Percentiles rank a stretch among this genome's conserved stretches.
Evolutionary conservation across 92 coral and sea anemone species (phyloP).

Genomic region (Porites divaricata): DNA sequence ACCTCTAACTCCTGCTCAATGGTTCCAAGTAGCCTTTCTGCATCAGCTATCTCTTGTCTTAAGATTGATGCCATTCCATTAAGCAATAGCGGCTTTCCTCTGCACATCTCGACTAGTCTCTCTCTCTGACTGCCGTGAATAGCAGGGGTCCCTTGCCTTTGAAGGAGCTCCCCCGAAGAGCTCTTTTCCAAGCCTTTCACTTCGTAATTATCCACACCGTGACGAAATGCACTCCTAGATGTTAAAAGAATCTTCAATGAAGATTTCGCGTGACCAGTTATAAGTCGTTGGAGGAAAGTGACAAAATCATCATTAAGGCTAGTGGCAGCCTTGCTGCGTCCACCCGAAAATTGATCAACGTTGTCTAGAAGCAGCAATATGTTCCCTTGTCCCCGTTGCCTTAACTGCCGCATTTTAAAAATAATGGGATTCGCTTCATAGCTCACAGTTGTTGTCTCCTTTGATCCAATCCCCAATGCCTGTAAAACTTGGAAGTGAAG

Average conservation of each 20-base stretch:
- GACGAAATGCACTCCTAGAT: conserved; percentile 47
- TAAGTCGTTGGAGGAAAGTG: conserved; percentile 15
- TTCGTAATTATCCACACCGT: conserved; percentile 34
- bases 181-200: conserved; percentile 53
- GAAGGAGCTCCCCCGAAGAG: conserved; percentile 30
- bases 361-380: conserved; percentile 28
- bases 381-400: neutral
- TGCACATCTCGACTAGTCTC: conserved; percentile 33
- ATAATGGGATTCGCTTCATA: conserved; percentile 33
- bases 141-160: neutral
- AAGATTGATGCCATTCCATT: conserved; percentile 49
- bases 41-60: conserved; percentile 51
- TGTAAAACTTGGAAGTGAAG: conserved; percentile 40
- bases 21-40: conserved; percentile 28
- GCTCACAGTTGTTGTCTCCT: neutral
- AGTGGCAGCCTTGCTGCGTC: neutral
- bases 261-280: conserved; percentile 3
- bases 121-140: neutral
- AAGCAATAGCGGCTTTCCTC: conserved; percentile 59
- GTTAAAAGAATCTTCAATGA: conserved; percentile 62
- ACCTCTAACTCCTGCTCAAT: conserved; percentile 27
- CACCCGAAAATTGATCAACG: conserved; percentile 22
- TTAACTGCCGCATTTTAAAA: conserved; percentile 17
- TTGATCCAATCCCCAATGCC: conserved; percentile 8
- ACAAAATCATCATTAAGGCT: neutral